A percentile compares a stretch with the other conserved stretches of the same genome.
Evolutionary conservation across 2,888 invertebrate genomes (phyloP).

Genomic region (Frankliniella fusca): DNA sequence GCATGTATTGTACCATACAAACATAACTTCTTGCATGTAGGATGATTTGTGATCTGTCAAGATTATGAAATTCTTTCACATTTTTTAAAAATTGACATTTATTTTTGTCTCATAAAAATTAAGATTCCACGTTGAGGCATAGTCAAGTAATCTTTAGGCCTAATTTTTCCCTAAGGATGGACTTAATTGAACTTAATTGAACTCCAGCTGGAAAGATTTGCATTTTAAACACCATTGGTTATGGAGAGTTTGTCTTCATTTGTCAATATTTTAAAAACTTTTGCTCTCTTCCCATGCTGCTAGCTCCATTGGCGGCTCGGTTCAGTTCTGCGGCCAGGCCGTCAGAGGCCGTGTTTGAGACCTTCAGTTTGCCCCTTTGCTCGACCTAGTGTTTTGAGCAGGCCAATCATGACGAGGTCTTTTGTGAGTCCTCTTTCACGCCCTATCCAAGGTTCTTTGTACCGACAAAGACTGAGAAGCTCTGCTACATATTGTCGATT

Average conservation of each 20-base stretch:
- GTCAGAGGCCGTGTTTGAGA: not conserved
- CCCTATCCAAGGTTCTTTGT: not conserved
- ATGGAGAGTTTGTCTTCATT: too few species aligned
- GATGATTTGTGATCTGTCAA: not conserved
- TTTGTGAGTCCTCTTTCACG: slow-evolving; percentile 14
- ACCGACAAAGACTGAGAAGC: slow-evolving; percentile 10
- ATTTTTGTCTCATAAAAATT: not conserved
- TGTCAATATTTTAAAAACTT: not conserved
- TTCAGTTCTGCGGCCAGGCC: slow-evolving; percentile 1
- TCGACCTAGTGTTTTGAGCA: slow-evolving; percentile 10
- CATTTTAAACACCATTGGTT: too few species aligned
- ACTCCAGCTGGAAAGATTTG: too few species aligned
- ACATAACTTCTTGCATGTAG: not conserved
- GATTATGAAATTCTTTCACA: not conserved
- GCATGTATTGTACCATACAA: not conserved
- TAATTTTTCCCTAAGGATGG: too few species aligned
- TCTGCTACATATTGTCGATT: slow-evolving; percentile 13
- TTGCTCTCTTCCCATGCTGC: slow-evolving; percentile 16
- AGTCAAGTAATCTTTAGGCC: too few species aligned
- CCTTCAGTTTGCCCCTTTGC: slow-evolving; percentile 14
- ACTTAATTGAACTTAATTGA: too few species aligned
- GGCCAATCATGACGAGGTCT: slow-evolving; percentile 21
- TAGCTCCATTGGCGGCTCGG: slow-evolving; percentile 22
- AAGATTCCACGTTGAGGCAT: too few species aligned
- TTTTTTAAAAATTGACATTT: not conserved